These are phyloP conservation scores for Marisa cornuarietis DNA, from an alignment of 1,140 invertebrate species.

Conservation along the genomic window DNA sequence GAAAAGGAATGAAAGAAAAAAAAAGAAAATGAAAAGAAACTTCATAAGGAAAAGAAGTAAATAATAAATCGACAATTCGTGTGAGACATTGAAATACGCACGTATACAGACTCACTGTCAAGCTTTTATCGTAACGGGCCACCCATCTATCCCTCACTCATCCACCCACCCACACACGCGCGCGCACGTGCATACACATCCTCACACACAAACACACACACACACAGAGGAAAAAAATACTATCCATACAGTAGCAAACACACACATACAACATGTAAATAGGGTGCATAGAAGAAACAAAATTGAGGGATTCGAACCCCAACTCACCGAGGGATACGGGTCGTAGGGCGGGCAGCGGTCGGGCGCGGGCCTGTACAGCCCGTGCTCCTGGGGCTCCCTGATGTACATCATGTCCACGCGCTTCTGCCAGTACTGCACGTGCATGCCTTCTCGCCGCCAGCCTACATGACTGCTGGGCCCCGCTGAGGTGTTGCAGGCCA, in stretches of 20 bases:
- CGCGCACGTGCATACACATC: no score
- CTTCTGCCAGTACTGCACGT: neutral
- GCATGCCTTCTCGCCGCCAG: neutral
- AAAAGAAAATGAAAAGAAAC: slow-evolving; percentile 5
- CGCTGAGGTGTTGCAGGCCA: neutral
- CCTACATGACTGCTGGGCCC: neutral
- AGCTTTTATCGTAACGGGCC: neutral
- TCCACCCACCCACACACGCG: neutral
- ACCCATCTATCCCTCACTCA: neutral
- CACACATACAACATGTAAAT: slow-evolving; percentile 1
- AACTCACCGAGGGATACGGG: slow-evolving; percentile 23
- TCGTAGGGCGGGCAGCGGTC: slow-evolving; percentile 25
- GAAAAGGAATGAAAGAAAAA: slow-evolving; percentile 14
- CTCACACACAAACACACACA: neutral
- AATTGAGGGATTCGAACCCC: neutral
- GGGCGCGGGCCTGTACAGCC: slow-evolving; percentile 16
- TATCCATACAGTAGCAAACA: neutral
- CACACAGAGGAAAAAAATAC: neutral
- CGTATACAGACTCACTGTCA: neutral
- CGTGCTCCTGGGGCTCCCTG: slow-evolving; percentile 19
- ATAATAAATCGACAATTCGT: neutral
- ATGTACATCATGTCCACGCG: slow-evolving; percentile 27
- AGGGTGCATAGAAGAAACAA: neutral
- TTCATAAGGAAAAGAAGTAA: neutral
- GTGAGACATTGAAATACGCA: neutral